Base-by-base conservation (phyloP, 2,797 vertebrate species). In the Gastrophryne carolinensis region DNA sequence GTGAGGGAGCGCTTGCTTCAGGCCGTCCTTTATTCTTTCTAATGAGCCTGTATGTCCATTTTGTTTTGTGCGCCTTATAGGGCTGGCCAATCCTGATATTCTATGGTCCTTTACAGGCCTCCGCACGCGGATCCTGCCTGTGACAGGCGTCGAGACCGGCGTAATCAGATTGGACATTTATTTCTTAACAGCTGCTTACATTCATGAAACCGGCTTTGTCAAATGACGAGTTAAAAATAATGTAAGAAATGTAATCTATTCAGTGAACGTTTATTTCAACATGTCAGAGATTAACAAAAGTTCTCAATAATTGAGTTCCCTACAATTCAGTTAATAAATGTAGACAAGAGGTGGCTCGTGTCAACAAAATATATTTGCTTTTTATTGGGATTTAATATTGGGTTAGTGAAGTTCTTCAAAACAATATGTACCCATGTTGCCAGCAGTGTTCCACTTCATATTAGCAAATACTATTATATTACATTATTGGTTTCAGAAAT, bases 391-490 rank as follows among this genome's bases (percentile, higher is more conserved):
- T 57, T 44, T 57, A 69, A 69, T 69, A 57, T 39, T 56, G 52
- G 44, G 35, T 69, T 69, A 41, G 66, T 24, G 4, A 57, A 69
- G 35, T 69, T 69, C 66, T 69, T 56, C 52, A 69, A 57, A 56
- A 56, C 57, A 37, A 53, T 61, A 72, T 72, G 58, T 52, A 63
- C 58, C n/a, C 39, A 34, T 63, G 58, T 30, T 53, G 19, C 21
- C n/a, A 63, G 30, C 58, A 39, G 6, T 53, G 47, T 72, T 53
- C 58, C 32, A 63, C 15, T 53, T 39, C 58, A 63, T 63, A 53
- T 72, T 50, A 72, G 57, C 56, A 71, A 60, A 62, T 72, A 41
- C 69, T 57, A 62, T 17, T 72, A 61, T 72, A 72, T 72, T 72
- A 61, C 56, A 61, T 62, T 60, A 61, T 61, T 61, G 58, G 47